These are phyloP conservation scores for Gymnorhina tibicen DNA, from an alignment of 2,113 vertebrate species.

Conservation along the genomic window DNA sequence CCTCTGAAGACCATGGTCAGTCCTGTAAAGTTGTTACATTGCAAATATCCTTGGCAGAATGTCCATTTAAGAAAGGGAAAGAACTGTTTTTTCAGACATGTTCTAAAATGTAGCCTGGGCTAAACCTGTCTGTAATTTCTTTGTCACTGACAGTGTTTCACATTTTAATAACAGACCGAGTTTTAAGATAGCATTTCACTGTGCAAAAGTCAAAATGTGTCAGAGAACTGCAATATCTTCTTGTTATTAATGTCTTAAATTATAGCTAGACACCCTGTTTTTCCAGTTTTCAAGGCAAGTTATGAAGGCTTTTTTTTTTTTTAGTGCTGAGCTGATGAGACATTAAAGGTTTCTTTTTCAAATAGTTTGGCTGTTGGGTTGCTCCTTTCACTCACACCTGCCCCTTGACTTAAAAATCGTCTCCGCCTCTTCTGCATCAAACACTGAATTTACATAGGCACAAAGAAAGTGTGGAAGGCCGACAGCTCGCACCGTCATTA, in stretches of 20 bases:
- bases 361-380: slow-evolving; percentile 64
- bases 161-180: not conserved
- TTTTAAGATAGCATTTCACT: not conserved
- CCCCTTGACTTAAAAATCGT: slow-evolving; percentile 32
- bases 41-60: not conserved
- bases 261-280: slow-evolving; percentile 69
- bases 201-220: slow-evolving; percentile 38
- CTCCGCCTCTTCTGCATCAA: slow-evolving; percentile 61
- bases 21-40: not conserved
- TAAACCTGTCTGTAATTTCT: not conserved
- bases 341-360: slow-evolving; percentile 69
- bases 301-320: slow-evolving; percentile 31
- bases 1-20: not conserved
- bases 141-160: not conserved
- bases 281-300: slow-evolving; percentile 73
- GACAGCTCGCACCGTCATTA: not conserved
- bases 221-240: slow-evolving; percentile 49
- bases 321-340: slow-evolving; percentile 21
- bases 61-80: not conserved
- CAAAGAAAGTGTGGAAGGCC: slow-evolving; percentile 22
- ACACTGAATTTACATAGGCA: slow-evolving; percentile 38
- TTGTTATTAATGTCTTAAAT: slow-evolving; percentile 61
- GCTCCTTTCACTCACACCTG: slow-evolving; percentile 57
- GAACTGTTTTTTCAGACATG: not conserved
- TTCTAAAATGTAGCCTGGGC: not conserved